phyloP scores from a whole-genome alignment of 2,888 invertebrate genomes.

The Acleris emargana region DNA sequence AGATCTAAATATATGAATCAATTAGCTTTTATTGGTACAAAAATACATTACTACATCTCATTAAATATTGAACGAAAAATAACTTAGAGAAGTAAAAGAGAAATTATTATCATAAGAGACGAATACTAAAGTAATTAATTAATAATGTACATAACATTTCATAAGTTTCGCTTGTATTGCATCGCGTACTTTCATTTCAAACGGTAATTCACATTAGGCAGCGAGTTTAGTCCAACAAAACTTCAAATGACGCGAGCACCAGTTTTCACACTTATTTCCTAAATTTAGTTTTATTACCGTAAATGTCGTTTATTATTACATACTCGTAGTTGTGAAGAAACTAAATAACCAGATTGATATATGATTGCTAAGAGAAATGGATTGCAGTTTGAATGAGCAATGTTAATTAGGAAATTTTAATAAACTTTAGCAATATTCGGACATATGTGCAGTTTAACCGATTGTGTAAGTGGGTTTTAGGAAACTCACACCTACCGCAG shows the following conservation, averaged over 20 bases:
- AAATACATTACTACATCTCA: slow-evolving; percentile 44
- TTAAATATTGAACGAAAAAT: slow-evolving; percentile 26
- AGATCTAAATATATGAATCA: slow-evolving; percentile 44
- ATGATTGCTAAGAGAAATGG: too few relatives aligned
- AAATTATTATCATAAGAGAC: slow-evolving; percentile 9
- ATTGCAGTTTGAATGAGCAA: too few relatives aligned
- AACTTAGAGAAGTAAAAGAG: slow-evolving; percentile 17
- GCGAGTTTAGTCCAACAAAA: background rate
- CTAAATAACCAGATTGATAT: too few relatives aligned
- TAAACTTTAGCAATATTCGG: too few relatives aligned
- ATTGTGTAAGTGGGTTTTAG: too few relatives aligned
- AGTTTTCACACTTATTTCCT: too few relatives aligned
- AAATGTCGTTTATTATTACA: too few relatives aligned
- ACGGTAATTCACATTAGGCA: slow-evolving; percentile 16
- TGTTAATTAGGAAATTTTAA: too few relatives aligned
- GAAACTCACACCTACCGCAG: too few relatives aligned
- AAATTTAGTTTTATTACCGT: too few relatives aligned
- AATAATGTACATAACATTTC: slow-evolving; percentile 15
- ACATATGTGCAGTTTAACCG: too few relatives aligned
- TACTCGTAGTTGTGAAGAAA: too few relatives aligned
- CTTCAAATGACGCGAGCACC: background rate
- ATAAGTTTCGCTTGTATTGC: background rate
- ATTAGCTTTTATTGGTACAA: slow-evolving; percentile 49
- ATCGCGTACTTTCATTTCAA: slow-evolving; percentile 2
- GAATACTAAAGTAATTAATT: background rate